Percentiles rank a stretch among this genome's conserved stretches.
Conservation (phyloP, 2,888 invertebrate species). For the Morpho helenor region DNA sequence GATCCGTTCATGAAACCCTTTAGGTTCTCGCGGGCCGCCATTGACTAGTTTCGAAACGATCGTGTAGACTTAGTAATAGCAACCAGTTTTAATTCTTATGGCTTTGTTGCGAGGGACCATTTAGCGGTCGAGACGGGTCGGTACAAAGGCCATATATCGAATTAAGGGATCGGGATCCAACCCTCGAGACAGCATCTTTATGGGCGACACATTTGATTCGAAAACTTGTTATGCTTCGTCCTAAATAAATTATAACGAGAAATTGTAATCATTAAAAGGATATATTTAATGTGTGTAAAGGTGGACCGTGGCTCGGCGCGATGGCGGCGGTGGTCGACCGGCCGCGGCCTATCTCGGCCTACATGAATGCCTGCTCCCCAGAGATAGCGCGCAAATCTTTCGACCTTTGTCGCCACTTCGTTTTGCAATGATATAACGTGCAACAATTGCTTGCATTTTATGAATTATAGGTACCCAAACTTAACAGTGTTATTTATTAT, state of each 20-base stretch:
- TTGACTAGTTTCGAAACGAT: conserved; percentile 67
- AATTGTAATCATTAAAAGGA: conserved; percentile 63
- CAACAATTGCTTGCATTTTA: neutral
- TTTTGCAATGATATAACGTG: conserved; percentile 35
- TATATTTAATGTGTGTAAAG: conserved; percentile 74
- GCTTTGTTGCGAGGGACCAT: conserved; percentile 65
- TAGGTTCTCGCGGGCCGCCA: conserved; percentile 51
- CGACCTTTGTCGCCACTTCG: conserved; percentile 55
- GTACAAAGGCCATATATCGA: conserved; percentile 69
- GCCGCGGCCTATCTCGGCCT: conserved; percentile 60
- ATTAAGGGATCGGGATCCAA: conserved; percentile 68
- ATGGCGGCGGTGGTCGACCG: conserved; percentile 37
- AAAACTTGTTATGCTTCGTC: conserved; percentile 78
- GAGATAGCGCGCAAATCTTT: conserved; percentile 53
- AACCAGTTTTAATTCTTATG: conserved; percentile 77
- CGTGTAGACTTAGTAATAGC: conserved; percentile 57
- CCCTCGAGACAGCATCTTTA: conserved; percentile 76
- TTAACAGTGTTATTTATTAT: neutral
- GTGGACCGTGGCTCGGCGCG: conserved; percentile 35
- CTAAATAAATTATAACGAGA: conserved; percentile 79
- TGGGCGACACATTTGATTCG: conserved; percentile 79
- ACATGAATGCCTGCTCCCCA: conserved; percentile 67
- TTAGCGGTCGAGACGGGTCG: conserved; percentile 48
- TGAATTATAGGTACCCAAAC: neutral
- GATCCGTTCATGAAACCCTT: conserved; percentile 70